Conservation (phyloP, 2,113 vertebrate genomes). For the Otis tarda region DNA sequence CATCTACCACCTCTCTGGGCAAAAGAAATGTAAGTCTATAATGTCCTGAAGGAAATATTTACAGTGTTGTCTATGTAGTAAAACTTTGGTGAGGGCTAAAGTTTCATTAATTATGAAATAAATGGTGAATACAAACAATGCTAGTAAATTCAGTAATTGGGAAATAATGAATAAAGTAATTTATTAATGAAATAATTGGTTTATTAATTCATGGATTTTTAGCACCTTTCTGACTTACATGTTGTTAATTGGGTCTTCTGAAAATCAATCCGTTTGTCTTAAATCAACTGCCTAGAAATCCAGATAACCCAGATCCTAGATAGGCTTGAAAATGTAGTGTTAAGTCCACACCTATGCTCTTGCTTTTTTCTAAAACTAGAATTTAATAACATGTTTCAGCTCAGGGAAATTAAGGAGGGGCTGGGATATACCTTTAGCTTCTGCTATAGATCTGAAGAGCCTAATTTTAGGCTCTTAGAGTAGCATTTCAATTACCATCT, state of each 20-base stretch:
- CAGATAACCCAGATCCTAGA: background rate
- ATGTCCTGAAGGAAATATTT: background rate
- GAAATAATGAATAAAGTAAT: background rate
- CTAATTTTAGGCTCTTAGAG: background rate
- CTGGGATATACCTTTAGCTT: background rate
- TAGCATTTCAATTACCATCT: background rate
- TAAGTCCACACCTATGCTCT: background rate
- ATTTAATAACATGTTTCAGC: background rate
- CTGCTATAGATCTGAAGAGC: background rate
- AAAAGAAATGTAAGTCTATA: background rate
- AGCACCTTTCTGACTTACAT: background rate
- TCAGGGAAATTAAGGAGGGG: background rate
- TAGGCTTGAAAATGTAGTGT: background rate
- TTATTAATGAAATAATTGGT: background rate
- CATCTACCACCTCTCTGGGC: no score
- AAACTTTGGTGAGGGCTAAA: background rate
- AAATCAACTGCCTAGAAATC: background rate
- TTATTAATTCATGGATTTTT: background rate
- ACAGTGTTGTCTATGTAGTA: background rate
- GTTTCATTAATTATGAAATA: background rate
- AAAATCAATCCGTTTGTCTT: background rate
- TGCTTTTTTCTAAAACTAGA: slow-evolving; percentile 1
- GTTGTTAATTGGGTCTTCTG: background rate
- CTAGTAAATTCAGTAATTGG: background rate
- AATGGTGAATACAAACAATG: background rate